These are phyloP conservation scores for Neria commutata DNA, from an alignment of 2,888 invertebrate species.

Conservation along the genomic window DNA sequence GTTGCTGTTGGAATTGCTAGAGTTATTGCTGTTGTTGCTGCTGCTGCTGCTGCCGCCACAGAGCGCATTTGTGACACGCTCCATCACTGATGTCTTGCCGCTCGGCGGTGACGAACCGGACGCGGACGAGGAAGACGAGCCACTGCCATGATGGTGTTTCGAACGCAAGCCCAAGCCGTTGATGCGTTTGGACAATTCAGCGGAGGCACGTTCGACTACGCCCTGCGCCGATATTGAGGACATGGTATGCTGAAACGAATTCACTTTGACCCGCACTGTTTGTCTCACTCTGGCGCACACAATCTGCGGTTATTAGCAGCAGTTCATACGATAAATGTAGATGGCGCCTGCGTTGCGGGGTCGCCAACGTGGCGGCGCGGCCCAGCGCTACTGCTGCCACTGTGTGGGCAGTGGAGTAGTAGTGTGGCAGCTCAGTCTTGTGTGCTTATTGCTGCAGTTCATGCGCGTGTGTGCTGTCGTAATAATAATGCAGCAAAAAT, in stretches of 20 bases:
- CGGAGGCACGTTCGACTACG: constrained; percentile 89
- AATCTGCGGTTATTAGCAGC: too few species aligned
- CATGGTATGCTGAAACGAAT: constrained; percentile 65
- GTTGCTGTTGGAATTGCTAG: constrained; percentile 31
- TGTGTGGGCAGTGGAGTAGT: not conserved
- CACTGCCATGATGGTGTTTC: constrained; percentile 63
- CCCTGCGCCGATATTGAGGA: constrained; percentile 87
- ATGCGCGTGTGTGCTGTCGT: not conserved
- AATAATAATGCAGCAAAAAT: not conserved
- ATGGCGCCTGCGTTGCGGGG: not conserved
- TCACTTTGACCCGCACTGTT: constrained; percentile 41
- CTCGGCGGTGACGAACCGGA: constrained; percentile 55
- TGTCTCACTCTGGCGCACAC: constrained; percentile 7
- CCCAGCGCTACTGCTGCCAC: not conserved
- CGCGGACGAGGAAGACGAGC: constrained; percentile 23
- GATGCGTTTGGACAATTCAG: constrained; percentile 87
- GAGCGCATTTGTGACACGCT: constrained; percentile 84
- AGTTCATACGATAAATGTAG: not conserved
- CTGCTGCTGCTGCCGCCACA: constrained; percentile 71
- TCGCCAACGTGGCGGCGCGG: constrained; percentile 2
- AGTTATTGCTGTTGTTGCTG: constrained; percentile 37
- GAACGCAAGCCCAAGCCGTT: constrained; percentile 78
- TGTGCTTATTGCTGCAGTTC: constrained; percentile 1
- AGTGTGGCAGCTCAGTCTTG: not conserved
- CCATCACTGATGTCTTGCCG: constrained; percentile 76